Base-by-base conservation (phyloP, 2,888 invertebrate species). In the Hesperia comma region DNA sequence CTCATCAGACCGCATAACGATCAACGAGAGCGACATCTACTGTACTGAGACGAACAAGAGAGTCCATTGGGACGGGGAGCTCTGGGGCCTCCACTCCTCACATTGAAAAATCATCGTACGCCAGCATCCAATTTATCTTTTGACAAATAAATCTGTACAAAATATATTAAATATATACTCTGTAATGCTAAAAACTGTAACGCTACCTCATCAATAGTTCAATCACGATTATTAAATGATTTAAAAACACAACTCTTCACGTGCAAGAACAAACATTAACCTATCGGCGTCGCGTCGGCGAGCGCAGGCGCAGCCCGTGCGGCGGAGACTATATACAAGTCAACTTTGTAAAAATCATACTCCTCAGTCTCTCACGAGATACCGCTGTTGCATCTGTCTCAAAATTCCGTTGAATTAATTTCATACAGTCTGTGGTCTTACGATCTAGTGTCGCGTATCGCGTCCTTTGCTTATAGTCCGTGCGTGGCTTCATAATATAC, bases 101-200 rank as follows among this genome's bases (percentile, higher is more conserved):
- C 86, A 92, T 86, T 90, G 87, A 93, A 93, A 93, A 93, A 86
- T 86, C 92, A 92, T 85, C 80, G 83, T 91, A 88, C 93, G 91
- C 93, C 93, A 92, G 87, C 92, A 92, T 91, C 90, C 92, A 93
- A 92, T 93, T 93, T 93, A 93, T 93, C 92, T 93, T 92, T 92
- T 87, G 92, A 92, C 92, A 93, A 93, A 92, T 92, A 92, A 91
- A 91, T 92, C 93, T 91, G 92, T 93, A 93, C 93, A 93, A 93
- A 93, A 93, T 93, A 93, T 93, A 93, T 92, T 91, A 92, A 92
- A 92, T 92, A 92, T 92, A 93, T 93, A 91, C 90, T 91, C 93
- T 93, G 93, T 92, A 91, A 90, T 90, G 92, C 92, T 93, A 92
- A 91, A 87, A 92, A 91, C 91, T 92, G 92, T 90, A 92, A 91